These are phyloP conservation scores for Epicampocera succincta DNA, from an alignment of 2,888 invertebrate genomes.

Conservation along the genomic window DNA sequence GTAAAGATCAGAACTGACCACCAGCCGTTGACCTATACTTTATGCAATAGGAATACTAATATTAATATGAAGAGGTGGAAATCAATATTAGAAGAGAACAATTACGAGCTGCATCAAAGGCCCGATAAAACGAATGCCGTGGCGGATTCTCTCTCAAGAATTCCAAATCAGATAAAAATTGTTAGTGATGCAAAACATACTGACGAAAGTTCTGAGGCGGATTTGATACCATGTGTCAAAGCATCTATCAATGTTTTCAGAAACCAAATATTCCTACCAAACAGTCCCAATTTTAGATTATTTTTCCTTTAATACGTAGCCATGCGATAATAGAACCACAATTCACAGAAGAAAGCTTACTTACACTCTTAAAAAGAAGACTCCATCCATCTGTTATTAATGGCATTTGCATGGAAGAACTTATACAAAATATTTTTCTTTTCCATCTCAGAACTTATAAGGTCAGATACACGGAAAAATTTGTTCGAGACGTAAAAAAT, in stretches of 20 bases:
- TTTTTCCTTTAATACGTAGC: background rate
- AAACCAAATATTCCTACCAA: conserved; percentile 7
- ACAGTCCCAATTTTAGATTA: background rate
- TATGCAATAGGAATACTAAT: conserved; percentile 26
- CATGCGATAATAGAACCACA: background rate
- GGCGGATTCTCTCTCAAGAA: too few relatives aligned
- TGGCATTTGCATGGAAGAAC: too few relatives aligned
- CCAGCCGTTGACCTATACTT: conserved; percentile 28
- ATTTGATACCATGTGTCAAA: conserved; percentile 35
- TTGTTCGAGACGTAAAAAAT: too few relatives aligned
- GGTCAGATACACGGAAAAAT: too few relatives aligned
- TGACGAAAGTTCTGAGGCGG: conserved; percentile 5
- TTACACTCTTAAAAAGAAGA: too few relatives aligned
- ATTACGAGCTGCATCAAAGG: conserved; percentile 75
- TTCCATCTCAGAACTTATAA: background rate
- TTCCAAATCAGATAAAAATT: background rate
- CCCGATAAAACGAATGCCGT: conserved; percentile 77
- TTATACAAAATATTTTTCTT: background rate
- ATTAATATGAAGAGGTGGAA: conserved; percentile 17
- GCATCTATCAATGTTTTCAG: conserved; percentile 49
- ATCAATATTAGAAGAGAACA: conserved; percentile 38
- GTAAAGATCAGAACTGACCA: conserved; percentile 29
- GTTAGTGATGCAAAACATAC: too few relatives aligned
- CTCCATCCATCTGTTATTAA: too few relatives aligned
- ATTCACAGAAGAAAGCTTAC: too few relatives aligned